Conservation (phyloP, 1,140 invertebrate genomes). For the Hylaeus anthracinus region DNA sequence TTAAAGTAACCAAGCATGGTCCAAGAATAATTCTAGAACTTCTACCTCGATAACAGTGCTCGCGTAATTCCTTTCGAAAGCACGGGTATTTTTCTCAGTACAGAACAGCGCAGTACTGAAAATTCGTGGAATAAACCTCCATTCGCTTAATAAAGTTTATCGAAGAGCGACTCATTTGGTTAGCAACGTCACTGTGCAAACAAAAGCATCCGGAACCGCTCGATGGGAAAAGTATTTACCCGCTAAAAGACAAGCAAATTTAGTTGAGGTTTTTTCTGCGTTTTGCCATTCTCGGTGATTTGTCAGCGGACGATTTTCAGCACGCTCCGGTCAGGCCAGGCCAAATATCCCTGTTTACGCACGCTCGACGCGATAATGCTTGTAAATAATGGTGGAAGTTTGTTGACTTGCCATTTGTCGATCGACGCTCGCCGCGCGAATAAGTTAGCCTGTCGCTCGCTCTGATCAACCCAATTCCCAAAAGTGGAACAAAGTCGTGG, state of each 20-base stretch:
- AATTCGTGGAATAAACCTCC: not conserved
- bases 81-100: not conserved
- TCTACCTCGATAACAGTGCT: too few species aligned
- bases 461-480: not conserved
- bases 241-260: conserved; percentile 45
- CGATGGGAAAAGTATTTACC: conserved; percentile 41
- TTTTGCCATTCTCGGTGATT: conserved; percentile 36
- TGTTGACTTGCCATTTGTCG: conserved; percentile 46
- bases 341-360: conserved; percentile 52
- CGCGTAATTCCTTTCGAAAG: not conserved
- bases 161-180: not conserved
- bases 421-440: conserved; percentile 26
- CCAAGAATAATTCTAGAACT: too few species aligned
- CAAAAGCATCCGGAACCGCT: not conserved
- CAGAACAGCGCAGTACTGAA: too few species aligned
- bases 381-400: conserved; percentile 52
- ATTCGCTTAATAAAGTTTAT: conserved; percentile 11
- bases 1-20: too few species aligned
- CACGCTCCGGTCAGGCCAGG: not conserved
- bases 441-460: conserved; percentile 17
- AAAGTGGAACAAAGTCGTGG: not conserved
- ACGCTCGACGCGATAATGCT: conserved; percentile 44
- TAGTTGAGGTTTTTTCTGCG: conserved; percentile 42
- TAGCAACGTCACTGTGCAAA: not conserved
- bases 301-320: conserved; percentile 41